These are phyloP conservation scores for Hypolimnas misippus DNA, from an alignment of 2,888 invertebrate genomes.

Conservation along the genomic window DNA sequence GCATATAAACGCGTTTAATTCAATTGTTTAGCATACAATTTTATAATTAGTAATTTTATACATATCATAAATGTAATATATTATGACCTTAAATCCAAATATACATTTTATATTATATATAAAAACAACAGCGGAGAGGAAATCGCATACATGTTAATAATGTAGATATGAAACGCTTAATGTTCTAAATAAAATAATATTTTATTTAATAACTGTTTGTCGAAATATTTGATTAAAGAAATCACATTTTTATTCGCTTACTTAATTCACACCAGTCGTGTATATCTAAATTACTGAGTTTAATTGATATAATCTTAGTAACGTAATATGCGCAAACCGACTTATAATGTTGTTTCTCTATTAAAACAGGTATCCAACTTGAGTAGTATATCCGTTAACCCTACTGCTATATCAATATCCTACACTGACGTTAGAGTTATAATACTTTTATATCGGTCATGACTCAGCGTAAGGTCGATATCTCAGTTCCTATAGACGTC, in stretches of 20 bases:
- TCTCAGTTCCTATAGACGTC: conserved; percentile 57
- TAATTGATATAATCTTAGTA: background rate
- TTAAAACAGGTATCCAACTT: conserved; percentile 5
- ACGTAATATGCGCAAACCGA: background rate
- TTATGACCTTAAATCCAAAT: too few relatives aligned
- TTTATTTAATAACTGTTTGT: too few relatives aligned
- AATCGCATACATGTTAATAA: background rate
- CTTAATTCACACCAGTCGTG: too few relatives aligned
- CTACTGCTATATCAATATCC: conserved; percentile 9
- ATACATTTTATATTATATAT: too few relatives aligned
- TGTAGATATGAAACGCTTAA: background rate
- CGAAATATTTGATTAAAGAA: too few relatives aligned
- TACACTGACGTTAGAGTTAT: conserved; percentile 17
- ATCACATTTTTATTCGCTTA: too few relatives aligned
- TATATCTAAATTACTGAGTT: background rate
- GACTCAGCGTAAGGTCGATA: conserved; percentile 49
- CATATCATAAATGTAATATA: too few relatives aligned
- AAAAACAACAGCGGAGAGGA: too few relatives aligned
- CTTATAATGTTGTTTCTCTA: background rate
- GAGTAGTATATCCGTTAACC: conserved; percentile 17
- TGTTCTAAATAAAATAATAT: too few relatives aligned
- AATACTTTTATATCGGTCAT: conserved; percentile 27
- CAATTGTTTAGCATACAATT: too few relatives aligned
- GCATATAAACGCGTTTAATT: too few relatives aligned
- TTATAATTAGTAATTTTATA: too few relatives aligned